Base-by-base conservation (phyloP, 1,140 invertebrate species). In the Drosophila pandora region DNA sequence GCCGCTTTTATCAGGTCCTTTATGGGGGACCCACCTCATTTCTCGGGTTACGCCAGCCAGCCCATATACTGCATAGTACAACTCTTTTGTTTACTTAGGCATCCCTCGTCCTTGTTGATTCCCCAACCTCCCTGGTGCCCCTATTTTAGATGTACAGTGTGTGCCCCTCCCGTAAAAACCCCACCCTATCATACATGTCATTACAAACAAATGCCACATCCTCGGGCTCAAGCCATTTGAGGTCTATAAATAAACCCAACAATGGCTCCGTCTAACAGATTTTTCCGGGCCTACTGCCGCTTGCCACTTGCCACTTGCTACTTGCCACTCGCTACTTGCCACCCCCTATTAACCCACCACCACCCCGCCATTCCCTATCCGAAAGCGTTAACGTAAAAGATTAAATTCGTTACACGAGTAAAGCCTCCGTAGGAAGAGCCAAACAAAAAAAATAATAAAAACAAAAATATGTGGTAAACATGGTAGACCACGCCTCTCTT, bases 181-280 rank as follows among this genome's bases (percentile, higher is more conserved):
- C 5, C 30, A 0, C 5, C 8, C 49, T 37, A 34, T 47, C 60
- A 43, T 28, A 80, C 78, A 80, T 80, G 78, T 80, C 77, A 80
- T 80, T 65, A 52, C 48, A 50, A 65, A 54, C 57, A 73, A 62
- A 57, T 59, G 49, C 76, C 63, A 80, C 77, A 80, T 79, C 50
- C 73, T 73, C 55, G 54, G 78, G 78, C 78, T 76, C 61, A 52
- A 57, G 59, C 78, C 79, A 81, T 81, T 81, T 76, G 73, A 81
- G 74, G 79, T 81, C 79, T 81, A 81, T 81, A 81, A 81, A 81
- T 81, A 81, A 81, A 73, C 65, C 71, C 71, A 75, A 81, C 79
- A 81, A 81, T 81, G 70, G 68, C 39, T 34, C 58, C 63, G 43
- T 65, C 72, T 57, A 74, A 63, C 71, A 74, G 52, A 74, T 74